Evolutionary conservation across 2,113 vertebrate species (phyloP).

Genomic region (Empidonax alnorum): DNA sequence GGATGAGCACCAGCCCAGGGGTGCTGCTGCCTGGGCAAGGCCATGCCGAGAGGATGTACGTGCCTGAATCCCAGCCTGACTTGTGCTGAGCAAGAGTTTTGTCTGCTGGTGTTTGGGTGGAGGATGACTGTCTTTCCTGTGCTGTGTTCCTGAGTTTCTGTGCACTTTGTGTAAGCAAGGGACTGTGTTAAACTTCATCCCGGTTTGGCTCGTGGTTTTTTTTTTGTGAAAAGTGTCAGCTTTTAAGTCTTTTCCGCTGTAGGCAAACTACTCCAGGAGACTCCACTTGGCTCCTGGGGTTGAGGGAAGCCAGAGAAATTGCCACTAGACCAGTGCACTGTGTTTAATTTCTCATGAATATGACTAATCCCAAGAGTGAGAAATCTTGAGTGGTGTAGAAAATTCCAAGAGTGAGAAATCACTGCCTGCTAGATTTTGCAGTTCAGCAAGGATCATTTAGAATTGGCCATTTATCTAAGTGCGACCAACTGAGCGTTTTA

Average conservation of each 20-base stretch:
- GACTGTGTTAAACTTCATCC: not conserved
- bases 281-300: not conserved
- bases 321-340: not conserved
- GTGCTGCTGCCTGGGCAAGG: not conserved
- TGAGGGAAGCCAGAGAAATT: not conserved
- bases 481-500: not conserved
- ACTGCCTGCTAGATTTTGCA: not conserved
- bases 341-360: not conserved
- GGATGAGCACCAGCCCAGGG: not conserved
- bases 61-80: accelerated
- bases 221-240: not conserved
- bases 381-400: not conserved
- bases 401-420: not conserved
- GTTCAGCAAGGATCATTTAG: not conserved
- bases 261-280: not conserved
- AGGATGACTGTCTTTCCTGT: not conserved
- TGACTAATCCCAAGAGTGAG: not conserved
- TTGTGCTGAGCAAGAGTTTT: not conserved
- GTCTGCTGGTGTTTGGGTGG: not conserved
- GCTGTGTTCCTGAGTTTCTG: not conserved
- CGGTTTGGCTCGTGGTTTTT: no score
- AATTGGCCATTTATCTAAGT: not conserved
- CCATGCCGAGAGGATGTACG: not conserved
- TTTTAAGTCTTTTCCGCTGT: not conserved
- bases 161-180: not conserved